A percentile compares a stretch with the other conserved stretches of the same genome.
These are phyloP conservation scores for Sebastes fasciatus DNA, from an alignment of 2,113 vertebrate genomes.

Conservation along the genomic window DNA sequence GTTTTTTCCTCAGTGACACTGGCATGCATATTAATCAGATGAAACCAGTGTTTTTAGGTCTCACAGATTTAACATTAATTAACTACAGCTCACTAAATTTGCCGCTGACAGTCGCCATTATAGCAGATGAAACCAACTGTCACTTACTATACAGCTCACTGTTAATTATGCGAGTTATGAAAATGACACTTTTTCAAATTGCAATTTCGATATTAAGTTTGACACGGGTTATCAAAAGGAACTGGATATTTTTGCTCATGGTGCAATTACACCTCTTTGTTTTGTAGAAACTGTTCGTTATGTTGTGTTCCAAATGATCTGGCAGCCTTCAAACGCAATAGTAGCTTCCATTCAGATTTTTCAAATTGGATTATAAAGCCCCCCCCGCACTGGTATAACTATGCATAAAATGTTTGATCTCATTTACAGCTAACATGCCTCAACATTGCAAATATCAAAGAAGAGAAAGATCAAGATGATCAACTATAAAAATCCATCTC, in stretches of 20 bases:
- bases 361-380: not conserved
- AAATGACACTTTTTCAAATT: not conserved
- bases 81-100: not conserved
- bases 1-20: slow-evolving; percentile 1
- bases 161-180: not conserved
- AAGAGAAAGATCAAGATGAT: not conserved
- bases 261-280: slow-evolving; percentile 14
- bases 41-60: not conserved
- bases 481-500: slow-evolving; percentile 2
- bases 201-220: not conserved
- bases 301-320: slow-evolving; percentile 15
- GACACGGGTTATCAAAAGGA: not conserved
- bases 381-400: not conserved
- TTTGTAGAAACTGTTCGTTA: not conserved
- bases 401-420: not conserved
- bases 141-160: not conserved
- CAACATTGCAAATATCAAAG: not conserved
- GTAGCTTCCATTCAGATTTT: slow-evolving; percentile 10
- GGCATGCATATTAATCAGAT: not conserved
- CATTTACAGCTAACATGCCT: not conserved
- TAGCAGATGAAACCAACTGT: not conserved
- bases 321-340: slow-evolving; percentile 4
- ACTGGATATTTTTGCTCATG: not conserved
- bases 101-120: not conserved
- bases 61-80: slow-evolving; percentile 2